Conservation (phyloP, 35 echinoderm and acorn worm species). For the Stichopus chloronotus region DNA sequence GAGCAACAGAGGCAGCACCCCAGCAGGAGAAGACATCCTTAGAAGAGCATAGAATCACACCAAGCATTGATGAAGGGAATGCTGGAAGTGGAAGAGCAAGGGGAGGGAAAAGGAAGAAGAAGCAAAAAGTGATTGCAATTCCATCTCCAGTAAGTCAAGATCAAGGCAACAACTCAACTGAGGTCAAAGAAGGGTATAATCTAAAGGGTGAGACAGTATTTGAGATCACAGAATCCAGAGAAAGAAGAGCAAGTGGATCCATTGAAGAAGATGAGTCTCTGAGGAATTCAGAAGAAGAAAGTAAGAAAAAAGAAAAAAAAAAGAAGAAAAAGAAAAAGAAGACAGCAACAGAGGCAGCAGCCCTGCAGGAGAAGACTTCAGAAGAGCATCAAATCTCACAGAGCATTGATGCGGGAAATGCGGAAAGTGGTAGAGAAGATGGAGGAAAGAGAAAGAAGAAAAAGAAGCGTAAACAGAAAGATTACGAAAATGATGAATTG, state of each 20-base stretch:
- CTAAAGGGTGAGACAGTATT: background rate
- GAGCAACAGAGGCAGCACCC: background rate
- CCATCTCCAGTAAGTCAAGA: background rate
- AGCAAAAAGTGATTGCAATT: background rate
- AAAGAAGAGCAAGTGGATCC: background rate
- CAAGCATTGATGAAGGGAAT: background rate
- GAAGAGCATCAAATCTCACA: background rate
- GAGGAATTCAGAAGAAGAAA: background rate
- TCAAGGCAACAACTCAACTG: too few species aligned
- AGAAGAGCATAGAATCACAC: background rate
- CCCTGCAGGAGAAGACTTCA: background rate
- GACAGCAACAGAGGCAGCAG: background rate
- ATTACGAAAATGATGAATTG: background rate
- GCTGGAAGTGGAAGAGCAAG: background rate
- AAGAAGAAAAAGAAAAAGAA: conserved; percentile 34
- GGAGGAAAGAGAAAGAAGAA: background rate
- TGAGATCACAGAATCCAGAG: background rate
- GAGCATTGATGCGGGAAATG: background rate
- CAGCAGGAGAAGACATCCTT: background rate
- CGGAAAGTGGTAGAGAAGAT: background rate
- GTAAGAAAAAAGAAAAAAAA: background rate
- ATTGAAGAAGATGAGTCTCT: background rate
- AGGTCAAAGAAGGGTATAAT: too few species aligned
- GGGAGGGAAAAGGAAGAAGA: conserved; percentile 39
- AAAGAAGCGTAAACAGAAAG: conserved; percentile 2